phyloP scores from a whole-genome alignment of 2,888 invertebrate genomes.

The Alviniconcha strummeri region DNA sequence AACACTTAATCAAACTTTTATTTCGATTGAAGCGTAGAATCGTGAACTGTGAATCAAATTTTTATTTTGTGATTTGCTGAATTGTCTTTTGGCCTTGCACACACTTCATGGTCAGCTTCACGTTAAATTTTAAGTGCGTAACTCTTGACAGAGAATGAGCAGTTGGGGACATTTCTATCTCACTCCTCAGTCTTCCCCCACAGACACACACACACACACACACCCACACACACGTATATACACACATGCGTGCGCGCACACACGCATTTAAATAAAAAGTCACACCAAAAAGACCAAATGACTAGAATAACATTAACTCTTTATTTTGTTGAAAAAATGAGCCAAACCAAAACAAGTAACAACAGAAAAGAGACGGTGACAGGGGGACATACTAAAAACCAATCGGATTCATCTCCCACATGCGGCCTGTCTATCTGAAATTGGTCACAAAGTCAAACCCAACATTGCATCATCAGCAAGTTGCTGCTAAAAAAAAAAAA shows the following conservation, averaged over 20 bases:
- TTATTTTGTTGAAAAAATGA: conserved; percentile 29
- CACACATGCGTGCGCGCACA: neutral
- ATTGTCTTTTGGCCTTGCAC: too few relatives aligned
- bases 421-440: neutral
- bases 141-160: too few relatives aligned
- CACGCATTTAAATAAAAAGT: neutral
- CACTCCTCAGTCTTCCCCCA: neutral
- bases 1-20: too few relatives aligned
- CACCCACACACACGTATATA: neutral
- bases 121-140: too few relatives aligned
- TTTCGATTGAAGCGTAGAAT: too few relatives aligned
- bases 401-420: conserved; percentile 2
- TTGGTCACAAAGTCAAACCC: too few relatives aligned
- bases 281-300: neutral
- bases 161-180: too few relatives aligned
- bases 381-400: conserved; percentile 23
- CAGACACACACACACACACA: neutral
- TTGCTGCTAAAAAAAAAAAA: neutral
- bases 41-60: too few relatives aligned
- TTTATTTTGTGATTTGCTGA: too few relatives aligned
- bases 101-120: too few relatives aligned
- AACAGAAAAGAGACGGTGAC: conserved; percentile 26
- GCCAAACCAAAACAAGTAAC: conserved; percentile 25
- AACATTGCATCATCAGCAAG: neutral
- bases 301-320: conserved; percentile 32